Evolutionary conservation across 2,113 vertebrate genomes (phyloP).

Genomic region (Tupaia chinensis): DNA sequence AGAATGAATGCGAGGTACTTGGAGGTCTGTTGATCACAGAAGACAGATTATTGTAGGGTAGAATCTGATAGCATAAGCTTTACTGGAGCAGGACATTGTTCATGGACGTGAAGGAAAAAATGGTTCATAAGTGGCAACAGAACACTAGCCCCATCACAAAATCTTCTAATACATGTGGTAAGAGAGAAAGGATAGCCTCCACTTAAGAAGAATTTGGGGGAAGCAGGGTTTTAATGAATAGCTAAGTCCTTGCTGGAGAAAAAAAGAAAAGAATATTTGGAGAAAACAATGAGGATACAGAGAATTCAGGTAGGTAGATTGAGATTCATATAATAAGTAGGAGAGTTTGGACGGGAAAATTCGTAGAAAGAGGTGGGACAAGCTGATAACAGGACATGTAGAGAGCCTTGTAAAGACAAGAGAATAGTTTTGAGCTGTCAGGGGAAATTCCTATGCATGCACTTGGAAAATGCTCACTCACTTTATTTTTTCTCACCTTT

Average conservation of each 20-base stretch:
- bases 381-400: background rate
- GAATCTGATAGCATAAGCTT: background rate
- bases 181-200: background rate
- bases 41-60: background rate
- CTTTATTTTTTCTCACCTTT: background rate
- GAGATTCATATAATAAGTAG: background rate
- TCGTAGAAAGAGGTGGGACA: background rate
- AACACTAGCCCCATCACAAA: background rate
- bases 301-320: background rate
- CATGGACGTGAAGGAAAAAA: background rate
- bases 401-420: background rate
- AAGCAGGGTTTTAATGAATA: background rate
- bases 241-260: background rate
- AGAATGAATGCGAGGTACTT: background rate
- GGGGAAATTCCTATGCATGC: background rate
- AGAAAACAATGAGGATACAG: background rate
- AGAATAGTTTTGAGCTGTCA: background rate
- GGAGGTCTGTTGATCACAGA: too few species aligned
- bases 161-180: background rate
- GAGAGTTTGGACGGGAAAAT: background rate
- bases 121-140: background rate
- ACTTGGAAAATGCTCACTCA: background rate
- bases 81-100: background rate
- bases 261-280: background rate
- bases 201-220: background rate